These are phyloP conservation scores for Artibeus lituratus DNA, from an alignment of 2,797 vertebrate species.

Conservation along the genomic window DNA sequence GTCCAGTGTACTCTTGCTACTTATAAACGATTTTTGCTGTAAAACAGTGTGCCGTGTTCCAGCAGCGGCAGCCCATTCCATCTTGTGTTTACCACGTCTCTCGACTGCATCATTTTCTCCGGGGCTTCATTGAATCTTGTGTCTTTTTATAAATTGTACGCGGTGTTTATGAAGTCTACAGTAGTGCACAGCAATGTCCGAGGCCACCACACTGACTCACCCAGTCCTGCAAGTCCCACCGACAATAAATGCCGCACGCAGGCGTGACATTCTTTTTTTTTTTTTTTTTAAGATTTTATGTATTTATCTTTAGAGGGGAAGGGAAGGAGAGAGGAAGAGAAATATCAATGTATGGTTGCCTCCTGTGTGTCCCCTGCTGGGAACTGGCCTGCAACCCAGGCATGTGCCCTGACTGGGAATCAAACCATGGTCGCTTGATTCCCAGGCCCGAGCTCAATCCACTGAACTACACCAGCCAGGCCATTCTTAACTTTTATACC, in stretches of 20 bases:
- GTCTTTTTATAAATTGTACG: neutral
- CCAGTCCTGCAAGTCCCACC: neutral
- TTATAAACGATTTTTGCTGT: neutral
- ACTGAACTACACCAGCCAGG: too few species aligned
- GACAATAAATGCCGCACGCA: neutral
- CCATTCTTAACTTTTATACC: neutral
- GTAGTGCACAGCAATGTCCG: neutral
- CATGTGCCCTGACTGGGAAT: too few species aligned
- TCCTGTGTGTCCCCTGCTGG: too few species aligned
- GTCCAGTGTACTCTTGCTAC: neutral
- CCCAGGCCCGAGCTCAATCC: too few species aligned
- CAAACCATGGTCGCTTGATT: too few species aligned
- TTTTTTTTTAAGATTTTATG: too few species aligned
- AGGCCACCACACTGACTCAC: neutral
- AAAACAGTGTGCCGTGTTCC: neutral
- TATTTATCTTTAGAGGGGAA: too few species aligned
- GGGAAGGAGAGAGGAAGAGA: too few species aligned
- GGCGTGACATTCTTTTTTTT: too few species aligned
- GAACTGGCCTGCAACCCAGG: too few species aligned
- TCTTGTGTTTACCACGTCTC: neutral
- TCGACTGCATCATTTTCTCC: neutral
- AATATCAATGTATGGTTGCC: too few species aligned
- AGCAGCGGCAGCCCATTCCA: neutral
- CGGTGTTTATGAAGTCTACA: neutral
- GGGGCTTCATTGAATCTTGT: neutral